phyloP scores from a whole-genome alignment of 1,140 invertebrate species.

The Penaeus vannamei region DNA sequence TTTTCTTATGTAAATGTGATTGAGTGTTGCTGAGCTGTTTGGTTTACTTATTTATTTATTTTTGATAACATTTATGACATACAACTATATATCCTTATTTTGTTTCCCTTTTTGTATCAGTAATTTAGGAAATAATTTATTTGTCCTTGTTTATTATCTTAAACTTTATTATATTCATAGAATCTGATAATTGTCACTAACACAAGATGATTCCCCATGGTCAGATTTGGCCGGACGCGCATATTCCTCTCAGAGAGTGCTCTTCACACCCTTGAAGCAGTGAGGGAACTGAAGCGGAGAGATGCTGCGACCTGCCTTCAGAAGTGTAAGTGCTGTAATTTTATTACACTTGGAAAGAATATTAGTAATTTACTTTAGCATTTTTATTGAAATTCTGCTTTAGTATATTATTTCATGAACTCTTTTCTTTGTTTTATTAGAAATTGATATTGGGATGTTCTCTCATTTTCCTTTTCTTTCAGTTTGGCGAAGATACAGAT shows the following conservation, averaged over 20 bases:
- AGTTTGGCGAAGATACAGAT: slow-evolving; percentile 45
- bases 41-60: neutral
- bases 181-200: too few relatives aligned
- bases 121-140: neutral
- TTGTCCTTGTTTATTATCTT: too few relatives aligned
- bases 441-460: neutral
- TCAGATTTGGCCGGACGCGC: slow-evolving; percentile 57
- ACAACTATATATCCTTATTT: neutral
- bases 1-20: too few relatives aligned
- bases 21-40: too few relatives aligned
- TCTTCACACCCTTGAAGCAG: slow-evolving; percentile 54
- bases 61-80: neutral
- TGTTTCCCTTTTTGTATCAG: too few relatives aligned
- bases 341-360: neutral
- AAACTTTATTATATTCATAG: neutral
- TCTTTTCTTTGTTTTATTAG: neutral
- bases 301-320: slow-evolving; percentile 60
- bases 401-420: neutral
- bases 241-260: slow-evolving; percentile 64
- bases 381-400: neutral
- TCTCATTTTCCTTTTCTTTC: neutral
- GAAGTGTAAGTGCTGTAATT: slow-evolving; percentile 46
- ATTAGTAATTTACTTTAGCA: too few relatives aligned
- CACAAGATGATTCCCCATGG: neutral
- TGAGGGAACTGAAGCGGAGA: slow-evolving; percentile 41